Base-by-base conservation (phyloP, 2,113 vertebrate genomes). In the Eira barbara region DNA sequence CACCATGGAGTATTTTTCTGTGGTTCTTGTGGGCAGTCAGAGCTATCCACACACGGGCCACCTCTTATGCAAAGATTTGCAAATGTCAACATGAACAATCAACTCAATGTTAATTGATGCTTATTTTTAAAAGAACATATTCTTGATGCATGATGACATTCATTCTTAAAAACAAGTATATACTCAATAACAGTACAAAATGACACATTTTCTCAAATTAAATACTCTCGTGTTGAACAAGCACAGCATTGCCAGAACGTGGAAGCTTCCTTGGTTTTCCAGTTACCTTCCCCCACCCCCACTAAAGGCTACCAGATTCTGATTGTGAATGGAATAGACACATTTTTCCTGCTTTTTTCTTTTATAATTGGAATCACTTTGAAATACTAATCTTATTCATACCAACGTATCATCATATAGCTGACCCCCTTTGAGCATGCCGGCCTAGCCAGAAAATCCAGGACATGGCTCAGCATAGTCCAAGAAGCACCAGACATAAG, bases 381-480 rank as follows among this genome's bases (percentile, higher is more conserved):
- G 29, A 57, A 49, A 45, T 25, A 25, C 5, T 45, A 25, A 63
- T 39, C 4, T 55, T 55, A 39, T 36, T 85, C 45, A 27, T 52
- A 27, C 34, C 27, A 29, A 45, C 6, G 20, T 7, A 42, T n/a
- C 36, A 78, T n/a, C 31, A 31, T 1, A 34, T 18, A 89, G 57
- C 1, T 10, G 18, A 27, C 4, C 6, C 12, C 18, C 6, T 90
- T 31, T 31, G 29, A 74, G 55, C 17, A 3, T 47, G 3, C 18
- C 9, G 36, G 4, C 25, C 6, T 23, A 34, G 6, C 2, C 49
- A 36, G 39, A 9, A 52, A 69, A 61, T 36, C 71, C 27, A 23
- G 8, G 9, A 84, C 47, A 12, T 10, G 42, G 11, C 20, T 1
- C 1, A 31, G 1, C 47, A 23, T 8, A 36, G 1, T 34, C 2